Base-by-base conservation (phyloP, 2,888 invertebrate species). In the Scaptomyza flava region DNA sequence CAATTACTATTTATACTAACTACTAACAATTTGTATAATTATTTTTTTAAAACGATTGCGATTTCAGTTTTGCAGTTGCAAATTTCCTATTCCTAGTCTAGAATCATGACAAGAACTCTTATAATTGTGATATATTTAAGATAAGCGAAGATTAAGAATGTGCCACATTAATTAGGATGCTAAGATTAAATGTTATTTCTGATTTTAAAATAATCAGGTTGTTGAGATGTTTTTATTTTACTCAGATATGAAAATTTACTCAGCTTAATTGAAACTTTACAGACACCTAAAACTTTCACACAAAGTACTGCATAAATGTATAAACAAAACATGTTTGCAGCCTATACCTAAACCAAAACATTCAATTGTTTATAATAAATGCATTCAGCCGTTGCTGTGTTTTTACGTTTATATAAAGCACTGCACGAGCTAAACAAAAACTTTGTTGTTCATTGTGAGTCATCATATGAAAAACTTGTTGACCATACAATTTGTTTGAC, bases 301-400 rank as follows among this genome's bases (percentile, higher is more conserved):
- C 12, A 11, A 34, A 12, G 3, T 12, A 34, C 33, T 17, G 17
- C 17, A 17, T 17, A 17, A 1, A 17, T n/a, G n/a, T 17, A 17
- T 17, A 17, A 17, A 17, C 17, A 17, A 17, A 17, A 17, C 17
- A 17, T 17, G 17, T 17, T 17, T 17, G 17, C 17, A 27, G 27
- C 3, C 57, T 31, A 17, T 33, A 47, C 33, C 7, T 5, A 9
- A 42, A 4, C 27, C 20, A 9, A 17, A 42, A 1, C 11, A 7
- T 8, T 4, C 43, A 34, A 41, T 65, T 72, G 69, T 58, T 69
- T 71, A 72, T 9, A 53, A 34, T 14, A 41, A 51, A 46, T 58
- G 42, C 53, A 66, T 34, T 43, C n/a, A 38, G 0, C 12, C 17
- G 12, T 11, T 42, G 38, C 30, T 34, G 1, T n/a, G 4, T 20